Base-by-base conservation (phyloP, 1,140 invertebrate species). In the Metopolophium dirhodum region DNA sequence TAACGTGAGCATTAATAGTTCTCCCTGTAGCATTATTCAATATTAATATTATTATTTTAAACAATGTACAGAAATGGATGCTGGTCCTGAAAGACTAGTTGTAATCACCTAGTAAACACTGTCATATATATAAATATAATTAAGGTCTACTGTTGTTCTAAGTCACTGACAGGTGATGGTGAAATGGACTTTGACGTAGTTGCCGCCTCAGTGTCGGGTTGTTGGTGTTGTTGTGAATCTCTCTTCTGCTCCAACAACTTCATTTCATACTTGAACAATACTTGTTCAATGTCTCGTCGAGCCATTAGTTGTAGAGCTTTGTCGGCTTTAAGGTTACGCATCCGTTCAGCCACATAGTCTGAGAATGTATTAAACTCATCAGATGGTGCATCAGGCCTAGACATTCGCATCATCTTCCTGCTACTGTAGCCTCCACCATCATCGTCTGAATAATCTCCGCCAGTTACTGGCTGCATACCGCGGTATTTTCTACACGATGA, bases 181-280 rank as follows among this genome's bases (percentile, higher is more conserved):
- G 87, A 88, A 51, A 88, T 88, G 3, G 87, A 88, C 8, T 88
- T 88, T 9, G 87, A 54, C 18, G 87, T 88, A 20, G 87, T 88
- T 3, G 87, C 47, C 7, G 47, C 87, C n/a, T 88, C 87, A 14
- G 47, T 51, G 49, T 88, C 86, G 7, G 47, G 87, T 35, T 88
- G 49, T 8, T 35, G 86, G 7, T 49, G 86, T n/a, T 88, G 86
- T 35, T 92, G 91, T 23, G 91, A 49, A 26, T 92, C 91, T 49
- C 91, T 77, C 51, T 37, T 91, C 47, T 92, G 91, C 51, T 92
- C 91, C 47, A 92, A 82, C 30, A 92, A 37, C 45, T 92, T 92
- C 91, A 92, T 92, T 49, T 92, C 91, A n/a, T 92, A 92, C 22
- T 92, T 92, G n/a, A 92, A 92, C 77, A 92, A 82, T 7, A 92